Percentiles rank a stretch among this genome's conserved stretches.
Conservation (phyloP, 2,797 vertebrate species). For the Oceanodroma leucorhoa region DNA sequence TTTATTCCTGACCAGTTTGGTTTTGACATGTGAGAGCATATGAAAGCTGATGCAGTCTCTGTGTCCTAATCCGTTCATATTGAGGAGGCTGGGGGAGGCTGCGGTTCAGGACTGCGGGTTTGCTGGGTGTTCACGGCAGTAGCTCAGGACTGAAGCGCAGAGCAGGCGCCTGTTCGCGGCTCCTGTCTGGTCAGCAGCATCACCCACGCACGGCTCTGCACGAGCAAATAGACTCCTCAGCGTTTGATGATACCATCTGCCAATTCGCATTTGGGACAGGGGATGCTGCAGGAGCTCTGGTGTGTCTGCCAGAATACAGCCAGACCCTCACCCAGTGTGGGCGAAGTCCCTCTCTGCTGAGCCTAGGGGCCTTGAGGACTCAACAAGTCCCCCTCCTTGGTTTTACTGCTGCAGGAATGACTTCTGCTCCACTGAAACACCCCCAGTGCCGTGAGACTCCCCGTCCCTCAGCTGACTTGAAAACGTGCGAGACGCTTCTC, state of each 20-base stretch:
- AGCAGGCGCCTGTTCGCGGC: not conserved
- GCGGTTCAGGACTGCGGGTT: not conserved
- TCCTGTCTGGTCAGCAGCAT: not conserved
- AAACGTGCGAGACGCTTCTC: rapidly evolving
- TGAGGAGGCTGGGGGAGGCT: not conserved
- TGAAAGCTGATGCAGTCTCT: not conserved
- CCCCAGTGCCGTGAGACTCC: not conserved
- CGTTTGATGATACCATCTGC: not conserved
- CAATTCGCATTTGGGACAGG: not conserved
- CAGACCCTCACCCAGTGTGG: not conserved
- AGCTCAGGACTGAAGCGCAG: not conserved
- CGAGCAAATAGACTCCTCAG: not conserved
- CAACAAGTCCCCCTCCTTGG: not conserved
- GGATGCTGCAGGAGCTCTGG: not conserved
- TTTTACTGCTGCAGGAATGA: not conserved
- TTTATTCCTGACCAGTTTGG: not conserved
- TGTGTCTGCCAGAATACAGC: not conserved
- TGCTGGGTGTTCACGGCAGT: not conserved
- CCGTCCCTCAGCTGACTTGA: not conserved
- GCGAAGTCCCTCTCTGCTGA: not conserved
- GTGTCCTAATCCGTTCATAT: not conserved
- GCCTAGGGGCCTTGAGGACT: not conserved
- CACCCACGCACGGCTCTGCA: not conserved
- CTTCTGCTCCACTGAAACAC: not conserved
- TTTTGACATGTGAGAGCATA: not conserved